A percentile compares a stretch with the other conserved stretches of the same genome.
Conservation (phyloP, 2,113 vertebrate species). For the Sorex fumeus region DNA sequence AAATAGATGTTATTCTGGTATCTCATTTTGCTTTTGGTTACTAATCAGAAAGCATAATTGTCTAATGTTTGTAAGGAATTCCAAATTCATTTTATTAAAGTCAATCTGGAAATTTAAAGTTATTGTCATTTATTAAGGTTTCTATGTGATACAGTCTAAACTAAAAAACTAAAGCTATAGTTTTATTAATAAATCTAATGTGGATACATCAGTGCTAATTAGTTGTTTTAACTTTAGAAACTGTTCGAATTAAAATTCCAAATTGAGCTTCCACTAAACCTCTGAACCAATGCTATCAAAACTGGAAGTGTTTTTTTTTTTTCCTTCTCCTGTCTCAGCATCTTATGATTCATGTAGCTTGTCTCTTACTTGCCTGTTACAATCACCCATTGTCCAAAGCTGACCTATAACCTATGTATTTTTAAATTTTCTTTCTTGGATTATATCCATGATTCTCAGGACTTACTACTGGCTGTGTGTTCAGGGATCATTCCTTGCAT, state of each 20-base stretch:
- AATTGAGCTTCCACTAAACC: background rate
- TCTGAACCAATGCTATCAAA: background rate
- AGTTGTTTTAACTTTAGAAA: background rate
- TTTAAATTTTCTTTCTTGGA: too few species aligned
- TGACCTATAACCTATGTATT: background rate
- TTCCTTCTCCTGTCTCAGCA: background rate
- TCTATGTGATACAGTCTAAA: background rate
- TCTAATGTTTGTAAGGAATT: background rate
- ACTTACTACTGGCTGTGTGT: too few species aligned
- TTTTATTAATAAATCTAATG: background rate
- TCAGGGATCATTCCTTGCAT: too few species aligned
- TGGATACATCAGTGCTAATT: background rate
- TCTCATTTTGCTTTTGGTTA: background rate
- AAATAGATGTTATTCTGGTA: background rate
- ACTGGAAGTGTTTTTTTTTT: background rate
- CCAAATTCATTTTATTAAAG: conserved; percentile 26
- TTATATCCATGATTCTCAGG: too few species aligned
- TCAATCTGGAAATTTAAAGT: background rate
- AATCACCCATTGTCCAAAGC: background rate
- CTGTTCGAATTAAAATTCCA: background rate
- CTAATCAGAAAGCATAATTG: conserved; percentile 9
- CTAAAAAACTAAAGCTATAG: background rate
- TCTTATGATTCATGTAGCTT: background rate
- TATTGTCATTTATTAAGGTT: background rate
- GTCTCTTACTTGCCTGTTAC: background rate